These are phyloP conservation scores for Sebastes variabilis DNA, from an alignment of 2,797 vertebrate species.

Conservation along the genomic window DNA sequence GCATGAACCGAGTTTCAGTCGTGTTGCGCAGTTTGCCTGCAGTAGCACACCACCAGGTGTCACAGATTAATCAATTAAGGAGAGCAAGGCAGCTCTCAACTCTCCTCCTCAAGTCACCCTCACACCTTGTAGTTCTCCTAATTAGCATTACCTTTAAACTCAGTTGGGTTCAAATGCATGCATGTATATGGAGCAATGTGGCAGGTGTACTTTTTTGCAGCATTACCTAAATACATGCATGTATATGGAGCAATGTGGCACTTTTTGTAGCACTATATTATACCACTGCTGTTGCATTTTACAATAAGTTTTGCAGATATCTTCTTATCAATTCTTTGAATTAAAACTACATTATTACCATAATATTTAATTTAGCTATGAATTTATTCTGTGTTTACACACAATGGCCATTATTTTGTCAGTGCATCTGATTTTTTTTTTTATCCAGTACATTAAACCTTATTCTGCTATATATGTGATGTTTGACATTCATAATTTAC, in stretches of 20 bases:
- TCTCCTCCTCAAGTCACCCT: neutral
- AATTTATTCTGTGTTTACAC: neutral
- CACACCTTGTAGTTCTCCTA: neutral
- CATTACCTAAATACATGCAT: neutral
- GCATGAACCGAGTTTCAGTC: neutral
- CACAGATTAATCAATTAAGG: slow-evolving; percentile 25
- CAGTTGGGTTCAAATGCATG: neutral
- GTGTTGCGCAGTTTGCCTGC: neutral
- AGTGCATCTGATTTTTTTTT: neutral
- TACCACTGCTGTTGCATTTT: no score
- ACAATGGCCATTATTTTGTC: neutral
- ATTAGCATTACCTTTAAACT: neutral
- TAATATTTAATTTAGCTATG: neutral
- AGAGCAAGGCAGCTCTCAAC: neutral
- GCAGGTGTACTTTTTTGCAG: neutral
- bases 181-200: neutral
- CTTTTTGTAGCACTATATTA: neutral
- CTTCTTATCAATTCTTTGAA: no score
- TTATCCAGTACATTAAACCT: neutral
- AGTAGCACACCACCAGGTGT: slow-evolving; percentile 38
- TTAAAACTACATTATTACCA: neutral
- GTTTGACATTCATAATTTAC: neutral
- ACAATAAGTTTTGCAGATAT: no score
- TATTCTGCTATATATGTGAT: neutral
- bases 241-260: neutral